phyloP scores from a whole-genome alignment of 2,888 invertebrate genomes.

The Esperia sulphurella region DNA sequence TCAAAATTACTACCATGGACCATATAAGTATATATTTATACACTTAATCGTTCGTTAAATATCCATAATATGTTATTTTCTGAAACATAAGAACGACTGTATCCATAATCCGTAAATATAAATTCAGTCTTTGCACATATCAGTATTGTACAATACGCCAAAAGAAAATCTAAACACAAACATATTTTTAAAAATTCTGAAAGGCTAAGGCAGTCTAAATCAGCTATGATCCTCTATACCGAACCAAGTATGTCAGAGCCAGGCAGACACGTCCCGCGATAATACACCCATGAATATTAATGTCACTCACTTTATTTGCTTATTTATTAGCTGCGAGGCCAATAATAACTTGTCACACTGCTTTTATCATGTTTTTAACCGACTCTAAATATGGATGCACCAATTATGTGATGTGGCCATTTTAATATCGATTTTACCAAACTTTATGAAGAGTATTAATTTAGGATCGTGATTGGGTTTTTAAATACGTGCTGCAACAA shows the following conservation, averaged over 20 bases:
- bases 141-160: no score
- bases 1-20: no score
- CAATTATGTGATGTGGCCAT: not conserved
- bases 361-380: not conserved
- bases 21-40: no score
- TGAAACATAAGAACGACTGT: no score
- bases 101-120: no score
- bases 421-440: not conserved
- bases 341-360: slow-evolving; percentile 42
- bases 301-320: slow-evolving; percentile 63
- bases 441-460: no score
- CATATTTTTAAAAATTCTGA: not conserved
- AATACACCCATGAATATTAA: slow-evolving; percentile 69
- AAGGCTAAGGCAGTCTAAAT: not conserved
- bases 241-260: slow-evolving; percentile 4
- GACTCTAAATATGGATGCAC: not conserved
- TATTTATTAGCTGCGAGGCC: slow-evolving; percentile 55
- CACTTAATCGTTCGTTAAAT: no score
- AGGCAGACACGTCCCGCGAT: slow-evolving; percentile 46
- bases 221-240: not conserved
- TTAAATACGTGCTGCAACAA: no score
- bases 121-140: no score
- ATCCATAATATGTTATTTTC: no score
- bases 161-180: no score
- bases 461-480: no score